Evolutionary conservation across 2,888 invertebrate genomes (phyloP).

Genomic region (Dicyrtomina minuta): DNA sequence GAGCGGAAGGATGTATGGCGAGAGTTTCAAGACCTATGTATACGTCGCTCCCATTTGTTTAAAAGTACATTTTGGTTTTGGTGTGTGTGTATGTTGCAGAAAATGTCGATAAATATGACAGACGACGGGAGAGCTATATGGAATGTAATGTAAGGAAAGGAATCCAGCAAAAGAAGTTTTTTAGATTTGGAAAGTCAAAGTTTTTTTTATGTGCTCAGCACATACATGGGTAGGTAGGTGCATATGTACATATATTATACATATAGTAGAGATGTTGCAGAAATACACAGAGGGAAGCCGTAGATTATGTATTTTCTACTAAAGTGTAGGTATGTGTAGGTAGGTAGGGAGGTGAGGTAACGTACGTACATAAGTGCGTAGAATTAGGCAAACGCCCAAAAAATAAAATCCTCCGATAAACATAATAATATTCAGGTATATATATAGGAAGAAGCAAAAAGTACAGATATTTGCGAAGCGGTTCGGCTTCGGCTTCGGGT

Average conservation of each 20-base stretch:
- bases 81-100: no score
- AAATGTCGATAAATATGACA: no score
- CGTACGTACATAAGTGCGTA: not conserved
- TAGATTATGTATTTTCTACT: not conserved
- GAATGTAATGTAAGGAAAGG: no score
- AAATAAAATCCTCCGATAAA: constrained; percentile 27
- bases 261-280: not conserved
- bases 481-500: no score
- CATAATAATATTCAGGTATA: constrained; percentile 7
- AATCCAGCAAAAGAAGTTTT: not conserved
- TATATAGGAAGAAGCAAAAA: no score
- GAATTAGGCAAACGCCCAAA: constrained; percentile 28
- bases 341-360: no score
- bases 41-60: no score
- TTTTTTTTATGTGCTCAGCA: not conserved
- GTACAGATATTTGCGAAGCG: not conserved
- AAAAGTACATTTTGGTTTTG: no score
- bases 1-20: no score
- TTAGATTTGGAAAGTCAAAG: not conserved
- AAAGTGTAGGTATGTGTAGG: not conserved
- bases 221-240: no score
- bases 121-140: no score
- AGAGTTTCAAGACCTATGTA: no score
- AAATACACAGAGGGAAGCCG: not conserved
- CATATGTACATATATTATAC: not conserved